Evolutionary conservation across 1,140 invertebrate genomes (phyloP).

Genomic region (Apis florea): DNA sequence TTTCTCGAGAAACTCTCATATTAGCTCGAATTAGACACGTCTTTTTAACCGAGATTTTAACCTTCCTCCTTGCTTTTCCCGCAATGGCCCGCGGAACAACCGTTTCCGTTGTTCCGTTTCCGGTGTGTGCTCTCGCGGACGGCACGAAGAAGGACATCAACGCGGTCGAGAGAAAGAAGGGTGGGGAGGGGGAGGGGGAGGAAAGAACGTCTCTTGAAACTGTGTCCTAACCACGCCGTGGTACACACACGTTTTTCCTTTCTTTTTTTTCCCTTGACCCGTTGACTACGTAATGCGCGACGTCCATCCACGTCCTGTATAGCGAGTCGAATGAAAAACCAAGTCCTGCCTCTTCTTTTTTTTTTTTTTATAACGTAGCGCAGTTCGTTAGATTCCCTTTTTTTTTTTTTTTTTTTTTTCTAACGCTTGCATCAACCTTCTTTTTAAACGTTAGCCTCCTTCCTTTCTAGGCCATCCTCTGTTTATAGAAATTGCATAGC

Average conservation of each 20-base stretch:
- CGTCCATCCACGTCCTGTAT: background rate
- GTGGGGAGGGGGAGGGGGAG: no score
- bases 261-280: conserved; percentile 31
- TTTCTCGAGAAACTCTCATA: background rate
- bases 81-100: conserved; percentile 5
- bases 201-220: background rate
- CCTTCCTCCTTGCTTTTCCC: background rate
- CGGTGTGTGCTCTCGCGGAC: background rate
- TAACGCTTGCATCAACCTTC: background rate
- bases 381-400: conserved; percentile 6
- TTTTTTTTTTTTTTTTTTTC: background rate
- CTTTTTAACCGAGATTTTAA: conserved; percentile 2
- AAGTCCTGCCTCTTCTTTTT: no score
- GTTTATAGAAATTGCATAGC: background rate
- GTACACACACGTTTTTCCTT: no score
- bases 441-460: background rate
- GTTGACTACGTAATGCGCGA: background rate
- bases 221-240: background rate
- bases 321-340: conserved; percentile 1
- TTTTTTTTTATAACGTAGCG: background rate
- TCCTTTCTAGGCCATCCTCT: background rate
- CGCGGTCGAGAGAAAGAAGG: background rate
- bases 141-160: background rate
- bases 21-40: conserved; percentile 22
- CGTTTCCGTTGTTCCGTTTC: conserved; percentile 30